Conservation (phyloP, 2,797 vertebrate genomes). For the Epinephelus coioides region DNA sequence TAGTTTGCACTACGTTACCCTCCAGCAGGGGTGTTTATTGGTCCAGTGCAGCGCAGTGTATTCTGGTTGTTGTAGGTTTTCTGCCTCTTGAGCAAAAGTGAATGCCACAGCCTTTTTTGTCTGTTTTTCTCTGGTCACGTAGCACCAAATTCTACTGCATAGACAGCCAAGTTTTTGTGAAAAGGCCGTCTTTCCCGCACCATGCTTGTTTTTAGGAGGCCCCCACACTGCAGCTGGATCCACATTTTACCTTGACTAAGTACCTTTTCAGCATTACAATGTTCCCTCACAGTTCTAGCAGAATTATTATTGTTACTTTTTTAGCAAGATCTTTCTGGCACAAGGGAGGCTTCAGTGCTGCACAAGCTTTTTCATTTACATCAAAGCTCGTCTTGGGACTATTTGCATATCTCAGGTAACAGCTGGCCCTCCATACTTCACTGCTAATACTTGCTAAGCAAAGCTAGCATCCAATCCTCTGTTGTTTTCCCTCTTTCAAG, state of each 20-base stretch:
- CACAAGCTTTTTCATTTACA: slow-evolving; percentile 68
- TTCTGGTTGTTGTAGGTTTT: too few relatives aligned
- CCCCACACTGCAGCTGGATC: slow-evolving; percentile 24
- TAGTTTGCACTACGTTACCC: too few relatives aligned
- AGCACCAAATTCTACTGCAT: too few relatives aligned
- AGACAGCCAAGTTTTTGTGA: too few relatives aligned
- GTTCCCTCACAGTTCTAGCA: slow-evolving; percentile 28
- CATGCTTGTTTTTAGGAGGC: slow-evolving; percentile 13
- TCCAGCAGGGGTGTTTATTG: too few relatives aligned
- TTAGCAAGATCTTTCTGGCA: slow-evolving; percentile 44
- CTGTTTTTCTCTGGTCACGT: too few relatives aligned
- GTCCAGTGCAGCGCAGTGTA: too few relatives aligned
- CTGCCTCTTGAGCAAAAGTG: too few relatives aligned
- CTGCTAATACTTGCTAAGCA: slow-evolving; percentile 59
- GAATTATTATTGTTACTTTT: slow-evolving; percentile 50
- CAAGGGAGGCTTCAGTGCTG: slow-evolving; percentile 53
- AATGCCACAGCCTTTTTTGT: too few relatives aligned
- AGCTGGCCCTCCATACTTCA: slow-evolving; percentile 60
- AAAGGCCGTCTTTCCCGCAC: too few relatives aligned
- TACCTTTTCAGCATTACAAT: slow-evolving; percentile 36
- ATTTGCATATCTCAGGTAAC: slow-evolving; percentile 79
- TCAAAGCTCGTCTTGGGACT: slow-evolving; percentile 67
- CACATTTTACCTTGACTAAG: slow-evolving; percentile 45
- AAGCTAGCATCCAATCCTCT: slow-evolving; percentile 56
- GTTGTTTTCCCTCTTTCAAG: slow-evolving; percentile 45